phyloP scores from a whole-genome alignment of 2,888 invertebrate species.

The Metopia argyrocephala region DNA sequence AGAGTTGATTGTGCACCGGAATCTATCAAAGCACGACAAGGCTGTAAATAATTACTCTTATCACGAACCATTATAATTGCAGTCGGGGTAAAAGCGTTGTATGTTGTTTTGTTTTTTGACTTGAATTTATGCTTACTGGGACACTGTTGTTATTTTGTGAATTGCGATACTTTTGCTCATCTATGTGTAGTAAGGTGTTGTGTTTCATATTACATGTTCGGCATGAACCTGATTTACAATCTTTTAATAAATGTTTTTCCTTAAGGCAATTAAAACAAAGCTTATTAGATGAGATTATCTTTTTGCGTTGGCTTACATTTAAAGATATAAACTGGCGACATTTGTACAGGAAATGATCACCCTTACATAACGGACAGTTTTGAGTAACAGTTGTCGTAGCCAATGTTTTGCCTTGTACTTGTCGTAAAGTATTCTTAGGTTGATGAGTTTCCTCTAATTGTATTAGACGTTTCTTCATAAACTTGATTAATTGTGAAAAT shows the following conservation, averaged over 20 bases:
- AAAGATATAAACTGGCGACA: conserved; percentile 29
- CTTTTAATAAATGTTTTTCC: conserved; percentile 26
- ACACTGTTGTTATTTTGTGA: background rate
- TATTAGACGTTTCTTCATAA: conserved; percentile 41
- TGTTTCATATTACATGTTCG: conserved; percentile 39
- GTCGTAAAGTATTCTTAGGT: conserved; percentile 6
- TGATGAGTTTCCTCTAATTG: conserved; percentile 40
- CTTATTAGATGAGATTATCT: no score
- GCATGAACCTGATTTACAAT: conserved; percentile 14
- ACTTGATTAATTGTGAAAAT: conserved; percentile 39
- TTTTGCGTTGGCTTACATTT: no score
- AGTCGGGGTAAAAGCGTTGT: conserved; percentile 31
- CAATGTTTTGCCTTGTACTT: background rate
- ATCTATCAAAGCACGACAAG: conserved; percentile 52
- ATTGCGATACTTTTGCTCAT: background rate
- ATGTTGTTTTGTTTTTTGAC: background rate
- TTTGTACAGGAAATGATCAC: conserved; percentile 18
- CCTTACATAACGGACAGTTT: conserved; percentile 18
- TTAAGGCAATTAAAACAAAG: conserved; percentile 52
- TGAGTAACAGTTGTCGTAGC: background rate
- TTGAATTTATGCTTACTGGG: conserved; percentile 16
- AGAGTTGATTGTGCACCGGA: conserved; percentile 54
- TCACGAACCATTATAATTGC: conserved; percentile 31
- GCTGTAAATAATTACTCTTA: conserved; percentile 4
- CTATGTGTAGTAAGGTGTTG: conserved; percentile 39